phyloP scores from a whole-genome alignment of 2,113 vertebrate genomes.

The Hemibates koningsi region DNA sequence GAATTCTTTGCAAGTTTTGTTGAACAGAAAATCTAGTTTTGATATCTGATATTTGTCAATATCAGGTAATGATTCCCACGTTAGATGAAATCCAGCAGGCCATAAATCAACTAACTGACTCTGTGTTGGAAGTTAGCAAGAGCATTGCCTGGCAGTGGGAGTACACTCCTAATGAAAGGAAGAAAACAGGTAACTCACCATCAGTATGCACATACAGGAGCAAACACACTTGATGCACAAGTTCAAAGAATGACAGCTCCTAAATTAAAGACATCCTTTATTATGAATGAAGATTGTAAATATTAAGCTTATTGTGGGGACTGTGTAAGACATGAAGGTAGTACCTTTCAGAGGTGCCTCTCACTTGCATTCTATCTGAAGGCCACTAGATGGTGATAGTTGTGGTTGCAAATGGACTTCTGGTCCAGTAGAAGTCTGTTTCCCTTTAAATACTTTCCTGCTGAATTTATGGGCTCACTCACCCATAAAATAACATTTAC shows the following conservation, averaged over 20 bases:
- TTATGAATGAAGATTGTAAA: not conserved
- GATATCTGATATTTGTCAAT: not conserved
- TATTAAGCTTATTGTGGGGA: not conserved
- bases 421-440: not conserved
- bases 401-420: not conserved
- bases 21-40: not conserved
- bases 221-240: not conserved
- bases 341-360: not conserved
- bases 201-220: not conserved
- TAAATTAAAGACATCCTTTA: not conserved
- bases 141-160: slow-evolving; percentile 76
- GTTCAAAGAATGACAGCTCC: not conserved
- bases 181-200: not conserved
- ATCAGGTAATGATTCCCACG: slow-evolving; percentile 76
- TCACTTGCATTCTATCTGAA: not conserved
- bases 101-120: slow-evolving; percentile 69
- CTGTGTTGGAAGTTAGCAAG: slow-evolving; percentile 77
- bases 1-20: not conserved
- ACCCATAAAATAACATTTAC: not conserved
- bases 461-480: not conserved
- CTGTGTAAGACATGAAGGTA: not conserved
- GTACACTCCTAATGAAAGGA: not conserved
- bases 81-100: slow-evolving; percentile 77
- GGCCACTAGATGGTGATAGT: not conserved
- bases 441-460: not conserved